Conservation (phyloP, 2,113 vertebrate species). For the Sminthopsis crassicaudata region DNA sequence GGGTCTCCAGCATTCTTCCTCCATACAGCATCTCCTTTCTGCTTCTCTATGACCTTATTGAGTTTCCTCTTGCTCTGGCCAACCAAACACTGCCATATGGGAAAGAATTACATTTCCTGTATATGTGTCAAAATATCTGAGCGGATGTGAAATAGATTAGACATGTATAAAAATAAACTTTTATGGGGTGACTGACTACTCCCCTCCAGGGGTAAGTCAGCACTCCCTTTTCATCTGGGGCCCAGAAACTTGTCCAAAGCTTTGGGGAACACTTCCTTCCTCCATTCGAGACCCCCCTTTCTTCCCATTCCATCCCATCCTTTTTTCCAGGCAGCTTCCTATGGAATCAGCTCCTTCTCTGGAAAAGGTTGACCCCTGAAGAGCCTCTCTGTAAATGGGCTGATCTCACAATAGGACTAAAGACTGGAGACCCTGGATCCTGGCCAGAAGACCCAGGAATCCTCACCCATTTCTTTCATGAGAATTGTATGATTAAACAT, state of each 20-base stretch:
- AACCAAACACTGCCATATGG: slow-evolving; percentile 72
- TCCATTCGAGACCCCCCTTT: slow-evolving; percentile 22
- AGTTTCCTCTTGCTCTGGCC: slow-evolving; percentile 69
- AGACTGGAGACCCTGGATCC: slow-evolving; percentile 4
- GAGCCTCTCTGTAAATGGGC: neutral
- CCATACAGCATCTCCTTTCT: slow-evolving; percentile 33
- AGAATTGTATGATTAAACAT: neutral
- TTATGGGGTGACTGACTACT: slow-evolving; percentile 74
- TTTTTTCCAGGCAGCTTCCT: slow-evolving; percentile 4
- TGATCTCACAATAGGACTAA: neutral
- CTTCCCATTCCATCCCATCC: neutral
- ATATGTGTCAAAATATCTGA: slow-evolving; percentile 79
- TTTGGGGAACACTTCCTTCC: slow-evolving; percentile 44
- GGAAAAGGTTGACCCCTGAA: neutral
- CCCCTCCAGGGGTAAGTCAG: slow-evolving; percentile 65
- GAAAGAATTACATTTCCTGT: slow-evolving; percentile 76
- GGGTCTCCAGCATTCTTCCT: slow-evolving; percentile 63
- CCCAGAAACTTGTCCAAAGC: slow-evolving; percentile 73
- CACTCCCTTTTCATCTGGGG: slow-evolving; percentile 76
- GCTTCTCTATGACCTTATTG: slow-evolving; percentile 71
- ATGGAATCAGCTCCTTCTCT: slow-evolving; percentile 25
- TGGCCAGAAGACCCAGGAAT: neutral
- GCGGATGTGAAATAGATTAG: slow-evolving; percentile 81
- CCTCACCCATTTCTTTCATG: neutral
- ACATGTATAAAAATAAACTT: slow-evolving; percentile 82